These are phyloP conservation scores for Diabrotica undecimpunctata DNA, from an alignment of 1,140 invertebrate species.

Conservation along the genomic window DNA sequence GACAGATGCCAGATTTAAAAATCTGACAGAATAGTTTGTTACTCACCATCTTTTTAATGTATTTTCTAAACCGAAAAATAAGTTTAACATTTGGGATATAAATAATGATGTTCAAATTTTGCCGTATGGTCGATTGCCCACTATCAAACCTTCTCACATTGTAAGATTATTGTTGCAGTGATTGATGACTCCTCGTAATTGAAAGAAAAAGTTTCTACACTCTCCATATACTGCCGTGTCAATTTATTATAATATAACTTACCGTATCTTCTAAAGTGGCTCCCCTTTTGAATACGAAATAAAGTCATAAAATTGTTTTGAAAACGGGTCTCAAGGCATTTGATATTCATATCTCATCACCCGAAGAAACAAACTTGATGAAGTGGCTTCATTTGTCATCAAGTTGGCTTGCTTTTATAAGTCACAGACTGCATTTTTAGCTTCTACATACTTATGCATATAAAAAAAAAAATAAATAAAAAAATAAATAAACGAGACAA, in stretches of 20 bases:
- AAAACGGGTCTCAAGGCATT: slow-evolving; percentile 26
- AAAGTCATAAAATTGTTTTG: slow-evolving; percentile 24
- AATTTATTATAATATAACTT: slow-evolving; percentile 3
- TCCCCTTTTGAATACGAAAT: slow-evolving; percentile 22
- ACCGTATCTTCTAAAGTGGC: background rate
- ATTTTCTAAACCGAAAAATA: too few relatives aligned
- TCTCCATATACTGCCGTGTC: background rate
- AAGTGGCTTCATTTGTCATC: slow-evolving; percentile 33
- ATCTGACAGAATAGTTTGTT: too few relatives aligned
- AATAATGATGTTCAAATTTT: too few relatives aligned
- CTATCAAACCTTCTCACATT: background rate
- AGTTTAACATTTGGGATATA: too few relatives aligned
- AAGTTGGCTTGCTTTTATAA: slow-evolving; percentile 23
- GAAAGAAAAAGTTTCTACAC: background rate
- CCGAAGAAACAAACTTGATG: slow-evolving; percentile 32
- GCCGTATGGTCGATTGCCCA: too few relatives aligned
- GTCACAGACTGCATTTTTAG: too few relatives aligned
- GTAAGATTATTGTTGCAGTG: background rate
- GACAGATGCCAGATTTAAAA: too few relatives aligned
- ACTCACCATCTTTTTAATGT: too few relatives aligned
- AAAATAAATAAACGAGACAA: too few relatives aligned
- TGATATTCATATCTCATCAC: slow-evolving; percentile 27
- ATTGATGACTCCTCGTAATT: background rate
- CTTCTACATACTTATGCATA: too few relatives aligned
- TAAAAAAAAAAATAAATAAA: too few relatives aligned